Percentiles rank a stretch among this genome's conserved stretches.
Evolutionary conservation across 2,888 invertebrate species (phyloP).

Genomic region (Mellilla xanthometata): DNA sequence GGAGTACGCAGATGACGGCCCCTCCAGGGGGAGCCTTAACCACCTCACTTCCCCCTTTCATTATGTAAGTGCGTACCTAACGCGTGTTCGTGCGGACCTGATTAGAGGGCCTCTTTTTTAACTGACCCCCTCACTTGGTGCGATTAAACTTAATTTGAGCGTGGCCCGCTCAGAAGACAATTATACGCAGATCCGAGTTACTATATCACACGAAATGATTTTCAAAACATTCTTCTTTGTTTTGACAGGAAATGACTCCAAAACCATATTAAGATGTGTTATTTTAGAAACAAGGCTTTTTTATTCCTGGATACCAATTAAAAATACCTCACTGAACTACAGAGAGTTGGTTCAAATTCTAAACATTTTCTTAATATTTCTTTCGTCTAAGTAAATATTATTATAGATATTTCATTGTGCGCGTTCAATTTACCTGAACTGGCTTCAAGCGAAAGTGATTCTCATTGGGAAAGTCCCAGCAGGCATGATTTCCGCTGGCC

Average conservation of each 20-base stretch:
- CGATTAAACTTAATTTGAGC: conserved; percentile 79
- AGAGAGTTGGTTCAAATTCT: conserved; percentile 12
- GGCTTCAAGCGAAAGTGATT: conserved; percentile 41
- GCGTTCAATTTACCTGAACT: conserved; percentile 45
- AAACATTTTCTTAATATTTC: conserved; percentile 28
- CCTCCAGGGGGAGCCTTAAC: conserved; percentile 43
- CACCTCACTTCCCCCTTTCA: conserved; percentile 76
- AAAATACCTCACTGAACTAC: no score
- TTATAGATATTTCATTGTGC: conserved; percentile 29
- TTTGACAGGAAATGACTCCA: no score
- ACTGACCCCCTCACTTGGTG: conserved; percentile 78
- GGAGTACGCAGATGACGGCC: conserved; percentile 82
- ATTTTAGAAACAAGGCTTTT: no score
- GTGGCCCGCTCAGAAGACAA: conserved; percentile 64
- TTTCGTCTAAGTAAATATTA: conserved; percentile 26
- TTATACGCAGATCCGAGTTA: conserved; percentile 36
- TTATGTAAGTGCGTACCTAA: conserved; percentile 81
- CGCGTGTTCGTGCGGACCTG: conserved; percentile 81
- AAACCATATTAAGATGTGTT: no score
- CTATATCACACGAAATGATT: neutral
- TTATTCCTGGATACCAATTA: no score
- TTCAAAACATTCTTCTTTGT: no score
- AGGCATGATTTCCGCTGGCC: conserved; percentile 63
- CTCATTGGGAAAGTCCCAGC: conserved; percentile 46
- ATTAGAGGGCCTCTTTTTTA: conserved; percentile 81